Conservation (phyloP, 2,113 vertebrate genomes). For the Baryphthengus martii region DNA sequence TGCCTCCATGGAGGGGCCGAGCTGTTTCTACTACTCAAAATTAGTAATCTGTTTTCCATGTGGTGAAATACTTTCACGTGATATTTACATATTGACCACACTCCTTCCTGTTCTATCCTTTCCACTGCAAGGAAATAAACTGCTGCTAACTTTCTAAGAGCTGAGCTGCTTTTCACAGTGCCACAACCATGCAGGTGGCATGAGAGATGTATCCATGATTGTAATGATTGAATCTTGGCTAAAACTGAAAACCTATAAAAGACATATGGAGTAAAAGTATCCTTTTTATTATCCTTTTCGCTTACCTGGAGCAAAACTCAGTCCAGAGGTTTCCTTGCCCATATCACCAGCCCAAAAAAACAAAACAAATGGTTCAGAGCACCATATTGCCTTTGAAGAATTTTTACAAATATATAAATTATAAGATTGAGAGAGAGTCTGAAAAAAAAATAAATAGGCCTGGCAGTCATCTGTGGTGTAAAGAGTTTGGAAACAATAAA, state of each 20-base stretch:
- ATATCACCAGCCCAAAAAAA: not conserved
- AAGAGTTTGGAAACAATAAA: not conserved
- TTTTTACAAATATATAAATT: not conserved
- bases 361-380: not conserved
- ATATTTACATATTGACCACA: not conserved
- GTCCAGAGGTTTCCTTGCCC: not conserved
- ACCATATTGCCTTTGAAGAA: not conserved
- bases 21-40: not conserved
- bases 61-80: not conserved
- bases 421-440: not conserved
- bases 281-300: not conserved
- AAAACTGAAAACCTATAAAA: not conserved
- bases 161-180: not conserved
- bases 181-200: not conserved
- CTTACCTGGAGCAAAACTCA: not conserved
- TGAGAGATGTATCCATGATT: not conserved
- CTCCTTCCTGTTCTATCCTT: not conserved
- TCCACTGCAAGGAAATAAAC: not conserved
- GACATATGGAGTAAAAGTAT: not conserved
- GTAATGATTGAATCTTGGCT: not conserved
- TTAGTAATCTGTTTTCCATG: not conserved
- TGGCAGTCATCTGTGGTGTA: not conserved
- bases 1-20: not conserved
- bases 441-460: not conserved
- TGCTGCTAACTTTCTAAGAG: not conserved